phyloP scores from a whole-genome alignment of 2,113 vertebrate species.

The Eira barbara region DNA sequence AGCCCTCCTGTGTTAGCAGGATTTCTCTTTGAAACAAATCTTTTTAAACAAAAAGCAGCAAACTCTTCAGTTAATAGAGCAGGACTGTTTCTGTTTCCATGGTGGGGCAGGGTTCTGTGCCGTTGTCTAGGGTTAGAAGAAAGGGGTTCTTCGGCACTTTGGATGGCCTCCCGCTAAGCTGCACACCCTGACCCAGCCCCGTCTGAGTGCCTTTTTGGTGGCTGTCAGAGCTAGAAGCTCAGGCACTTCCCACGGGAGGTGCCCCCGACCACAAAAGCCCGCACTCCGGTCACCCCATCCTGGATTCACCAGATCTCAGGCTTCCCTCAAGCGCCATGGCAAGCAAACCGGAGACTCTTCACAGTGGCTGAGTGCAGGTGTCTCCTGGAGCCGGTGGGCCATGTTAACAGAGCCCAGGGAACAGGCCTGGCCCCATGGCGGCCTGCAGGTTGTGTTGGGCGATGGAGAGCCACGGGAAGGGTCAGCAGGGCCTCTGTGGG shows the following conservation, averaged over 20 bases:
- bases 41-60: constrained; percentile 38
- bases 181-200: not conserved
- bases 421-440: accelerated
- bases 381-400: not conserved
- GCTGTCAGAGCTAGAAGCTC: accelerated
- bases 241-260: not conserved
- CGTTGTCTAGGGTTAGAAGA: not conserved
- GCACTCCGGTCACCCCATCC: not conserved
- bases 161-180: not conserved
- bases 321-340: not conserved
- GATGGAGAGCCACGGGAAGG: not conserved
- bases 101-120: not conserved
- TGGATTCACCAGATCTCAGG: not conserved
- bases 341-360: accelerated
- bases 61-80: not conserved
- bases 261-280: not conserved
- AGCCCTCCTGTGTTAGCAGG: constrained; percentile 46
- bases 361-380: not conserved
- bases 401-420: not conserved
- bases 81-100: not conserved
- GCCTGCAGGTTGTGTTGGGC: not conserved
- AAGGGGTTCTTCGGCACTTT: not conserved
- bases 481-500: not conserved
- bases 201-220: not conserved
- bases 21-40: constrained; percentile 61